Evolutionary conservation across 2,888 invertebrate species (phyloP).

Genomic region (Chouioia cunea): DNA sequence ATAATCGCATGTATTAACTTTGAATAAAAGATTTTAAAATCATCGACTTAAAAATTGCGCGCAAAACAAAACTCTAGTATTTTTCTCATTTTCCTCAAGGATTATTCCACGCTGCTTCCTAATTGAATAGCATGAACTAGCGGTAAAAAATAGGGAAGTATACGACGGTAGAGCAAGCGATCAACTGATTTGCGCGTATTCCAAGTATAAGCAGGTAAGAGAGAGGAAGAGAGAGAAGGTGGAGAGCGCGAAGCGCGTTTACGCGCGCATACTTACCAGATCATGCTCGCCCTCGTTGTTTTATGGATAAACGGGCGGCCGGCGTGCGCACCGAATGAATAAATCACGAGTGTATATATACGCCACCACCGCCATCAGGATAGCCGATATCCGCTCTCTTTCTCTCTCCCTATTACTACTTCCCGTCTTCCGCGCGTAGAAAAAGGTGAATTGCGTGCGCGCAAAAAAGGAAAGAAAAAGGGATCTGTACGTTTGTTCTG

Average conservation of each 20-base stretch:
- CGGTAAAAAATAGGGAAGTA: neutral
- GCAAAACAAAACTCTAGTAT: neutral
- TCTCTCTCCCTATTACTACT: neutral
- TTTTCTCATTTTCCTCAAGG: neutral
- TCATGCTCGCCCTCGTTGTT: constrained; percentile 47
- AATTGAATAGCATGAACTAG: neutral
- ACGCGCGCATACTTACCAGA: constrained; percentile 14
- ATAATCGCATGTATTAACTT: too few species aligned
- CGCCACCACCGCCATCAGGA: too few species aligned
- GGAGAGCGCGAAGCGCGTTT: constrained; percentile 21
- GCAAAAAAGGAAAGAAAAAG: neutral
- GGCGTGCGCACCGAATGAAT: constrained; percentile 53
- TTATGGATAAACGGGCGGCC: constrained; percentile 56
- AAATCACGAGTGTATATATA: constrained; percentile 56
- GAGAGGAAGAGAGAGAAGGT: neutral
- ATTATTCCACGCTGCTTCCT: neutral
- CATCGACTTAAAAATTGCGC: too few species aligned
- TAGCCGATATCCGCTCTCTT: neutral
- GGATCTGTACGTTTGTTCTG: constrained; percentile 16
- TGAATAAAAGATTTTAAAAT: too few species aligned
- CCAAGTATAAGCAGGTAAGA: neutral
- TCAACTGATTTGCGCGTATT: neutral
- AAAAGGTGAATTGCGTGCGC: constrained; percentile 24
- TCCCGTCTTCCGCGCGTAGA: neutral
- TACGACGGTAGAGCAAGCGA: neutral